Evolutionary conservation across 2,797 vertebrate species (phyloP), one percentile per base, ranked within the genome.

Genomic region (Vespertilio murinus): DNA sequence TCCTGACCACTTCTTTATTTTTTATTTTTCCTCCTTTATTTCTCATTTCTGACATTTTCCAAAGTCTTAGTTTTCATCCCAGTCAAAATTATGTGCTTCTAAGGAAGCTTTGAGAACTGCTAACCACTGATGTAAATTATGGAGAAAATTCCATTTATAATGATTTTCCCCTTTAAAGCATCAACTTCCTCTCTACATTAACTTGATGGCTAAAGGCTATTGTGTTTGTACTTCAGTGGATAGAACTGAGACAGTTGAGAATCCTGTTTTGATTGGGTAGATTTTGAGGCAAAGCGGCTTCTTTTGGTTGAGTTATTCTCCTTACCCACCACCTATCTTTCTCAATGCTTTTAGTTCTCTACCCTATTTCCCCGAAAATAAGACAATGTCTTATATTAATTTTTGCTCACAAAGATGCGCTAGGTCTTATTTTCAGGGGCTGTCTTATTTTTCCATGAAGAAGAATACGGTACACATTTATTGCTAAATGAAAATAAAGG

Each of bases 281-380:
- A 91, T 71, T 90, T 88, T 52, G 80, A 95, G 69, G 30, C 45
- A 82, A 88, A 81, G 6, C 47, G 79, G 20, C n/a, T 80, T 52
- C 23, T 80, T 93, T 95, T 74, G 35, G 23, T 84, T 90, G 40
- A 74, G 22, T 59, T 14, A n/a, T 30, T 96, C 54, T 59, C 42
- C 56, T 90, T 83, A 77, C 69, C 69, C 69, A 82, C 84, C n/a
- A 88, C 33, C 47, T 75, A 92, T 88, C 81, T 94, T 81, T 94
- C 64, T 89, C 70, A 73, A 18, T 84, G 54, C 54, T 90, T 96
- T n/a, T n/a, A n/a, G n/a, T n/a, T n/a, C n/a, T n/a, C n/a, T n/a
- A n/a, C n/a, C n/a, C n/a, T n/a, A n/a, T n/a, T n/a, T n/a, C n/a
- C n/a, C n/a, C n/a, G n/a, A n/a, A n/a, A n/a, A n/a, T n/a, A n/a